Evolutionary conservation across 2,888 invertebrate genomes (phyloP), one percentile per base, ranked within the genome.

Genomic region (Cataglyphis livida): DNA sequence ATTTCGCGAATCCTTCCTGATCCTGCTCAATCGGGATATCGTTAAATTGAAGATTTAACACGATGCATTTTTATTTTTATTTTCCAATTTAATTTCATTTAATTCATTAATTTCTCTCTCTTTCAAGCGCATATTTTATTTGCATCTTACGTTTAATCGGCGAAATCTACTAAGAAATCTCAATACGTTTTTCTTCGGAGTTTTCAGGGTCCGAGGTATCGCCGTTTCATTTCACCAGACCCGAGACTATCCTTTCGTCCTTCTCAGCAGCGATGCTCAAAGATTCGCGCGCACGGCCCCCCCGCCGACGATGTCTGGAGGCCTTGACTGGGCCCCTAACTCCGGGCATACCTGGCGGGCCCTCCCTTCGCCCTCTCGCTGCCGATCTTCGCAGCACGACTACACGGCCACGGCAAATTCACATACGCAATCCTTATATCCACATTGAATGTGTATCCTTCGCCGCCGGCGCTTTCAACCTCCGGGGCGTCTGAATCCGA

Each of bases 241-340:
- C 62, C 82, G 15, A 35, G 48, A 74, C 74, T 62, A 74, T 54
- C 48, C 74, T 87, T 82, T 84, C 86, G 68, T 83, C 84, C 82
- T 88, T 86, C 89, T 78, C 82, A 9, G 84, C 81, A 84, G 85
- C 78, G 86, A 85, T 82, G 86, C 79, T 84, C 76, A 65, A 87
- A 89, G 89, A 89, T 89, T 90, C 88, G 84, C 85, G 85, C 85
- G 81, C 73, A 78, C 81, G 84, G 90, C 89, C 90, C 90, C 90
- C 88, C 89, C 84, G 89, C 84, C 83, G 87, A 75, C 85, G 83
- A 90, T 90, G 93, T 93, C 93, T 92, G 91, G 92, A 91, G 92
- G 90, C 93, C 93, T 92, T 92, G 92, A 91, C 90, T 90, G 91
- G 86, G 84, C 81, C 88, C 87, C 87, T 84, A 73, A 83, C 86